Evolutionary conservation across 1,140 invertebrate species (phyloP), one percentile per base, ranked within the genome.

Genomic region (Saxidomus purpurata): DNA sequence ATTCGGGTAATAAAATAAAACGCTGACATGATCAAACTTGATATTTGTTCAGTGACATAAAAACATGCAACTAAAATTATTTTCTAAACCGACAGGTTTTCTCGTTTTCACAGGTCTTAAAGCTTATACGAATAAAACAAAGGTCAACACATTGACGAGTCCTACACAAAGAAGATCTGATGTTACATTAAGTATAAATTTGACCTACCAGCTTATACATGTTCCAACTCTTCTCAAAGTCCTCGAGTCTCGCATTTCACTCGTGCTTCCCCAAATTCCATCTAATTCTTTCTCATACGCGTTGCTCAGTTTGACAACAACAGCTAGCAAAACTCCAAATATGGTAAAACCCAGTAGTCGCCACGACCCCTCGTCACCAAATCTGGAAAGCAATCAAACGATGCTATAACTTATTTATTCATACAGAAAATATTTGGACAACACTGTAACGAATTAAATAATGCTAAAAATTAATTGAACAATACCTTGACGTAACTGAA

Each of bases 321-420:
- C 34, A 19, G 90, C 0, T 6, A 91, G 43, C 11, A 91, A 22
- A 0, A 93, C 69, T n/a, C 82, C 71, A 47, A 94, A 38, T 28
- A 92, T 69, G 2, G 93, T 93, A 15, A 92, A 79, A 9, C 90
- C 91, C 25, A 94, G 63, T 15, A 94, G 87, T 31, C 93, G 90
- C 38, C 92, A 90, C 3, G 93, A 94, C 25, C 92, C 93, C 61
- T 94, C 93, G 71, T 94, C 93, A 34, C 93, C 94, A 89, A 94
- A 94, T 38, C 92, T 88, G 55, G 38, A 59, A 71, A 79, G n/a
- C 13, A 17, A 25, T 13, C 47, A 52, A 28, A 6, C 9, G 11
- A 28, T n/a, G 59, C 4, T 28, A 28, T 61, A 74, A 19, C 31
- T 36, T 25, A 74, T 74, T 13, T 38, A 9, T 17, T 13, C 69